phyloP scores from a whole-genome alignment of 2,797 vertebrate genomes.

The Amniataba percoides region DNA sequence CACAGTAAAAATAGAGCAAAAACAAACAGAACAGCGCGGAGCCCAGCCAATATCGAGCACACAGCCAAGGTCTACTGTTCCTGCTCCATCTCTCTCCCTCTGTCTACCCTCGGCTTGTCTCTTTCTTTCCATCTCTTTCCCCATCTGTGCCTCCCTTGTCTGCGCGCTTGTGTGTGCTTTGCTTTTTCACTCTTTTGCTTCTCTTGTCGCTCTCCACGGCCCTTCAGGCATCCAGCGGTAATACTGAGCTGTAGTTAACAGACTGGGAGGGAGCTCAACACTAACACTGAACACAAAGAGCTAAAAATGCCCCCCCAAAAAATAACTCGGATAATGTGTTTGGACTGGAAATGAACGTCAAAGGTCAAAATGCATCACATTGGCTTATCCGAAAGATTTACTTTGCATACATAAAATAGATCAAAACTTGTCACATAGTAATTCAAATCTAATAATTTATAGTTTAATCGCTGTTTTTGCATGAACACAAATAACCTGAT shows the following conservation, averaged over 20 bases:
- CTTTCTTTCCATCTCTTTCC: constrained; percentile 67
- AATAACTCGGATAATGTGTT: neutral
- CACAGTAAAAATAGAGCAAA: constrained; percentile 80
- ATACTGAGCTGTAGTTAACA: constrained; percentile 51
- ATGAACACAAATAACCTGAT: neutral
- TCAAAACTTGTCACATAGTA: neutral
- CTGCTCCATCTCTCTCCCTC: constrained; percentile 50
- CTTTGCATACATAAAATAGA: neutral
- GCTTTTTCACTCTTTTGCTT: constrained; percentile 46
- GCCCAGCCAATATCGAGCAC: constrained; percentile 51
- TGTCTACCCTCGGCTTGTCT: constrained; percentile 42
- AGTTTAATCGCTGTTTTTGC: neutral
- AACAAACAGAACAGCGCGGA: constrained; percentile 72
- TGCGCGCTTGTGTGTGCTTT: constrained; percentile 42
- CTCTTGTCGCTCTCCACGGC: constrained; percentile 67
- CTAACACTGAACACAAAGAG: constrained; percentile 20
- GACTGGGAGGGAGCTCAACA: constrained; percentile 38
- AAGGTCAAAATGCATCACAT: neutral
- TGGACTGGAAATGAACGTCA: neutral
- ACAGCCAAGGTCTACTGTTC: constrained; percentile 66
- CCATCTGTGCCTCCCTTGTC: constrained; percentile 64
- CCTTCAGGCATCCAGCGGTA: constrained; percentile 62
- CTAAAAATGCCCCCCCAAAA: neutral
- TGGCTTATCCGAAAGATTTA: neutral
- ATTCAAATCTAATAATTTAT: neutral